phyloP scores from a whole-genome alignment of 2,797 vertebrate genomes.

The Mormyrops attenuatus region DNA sequence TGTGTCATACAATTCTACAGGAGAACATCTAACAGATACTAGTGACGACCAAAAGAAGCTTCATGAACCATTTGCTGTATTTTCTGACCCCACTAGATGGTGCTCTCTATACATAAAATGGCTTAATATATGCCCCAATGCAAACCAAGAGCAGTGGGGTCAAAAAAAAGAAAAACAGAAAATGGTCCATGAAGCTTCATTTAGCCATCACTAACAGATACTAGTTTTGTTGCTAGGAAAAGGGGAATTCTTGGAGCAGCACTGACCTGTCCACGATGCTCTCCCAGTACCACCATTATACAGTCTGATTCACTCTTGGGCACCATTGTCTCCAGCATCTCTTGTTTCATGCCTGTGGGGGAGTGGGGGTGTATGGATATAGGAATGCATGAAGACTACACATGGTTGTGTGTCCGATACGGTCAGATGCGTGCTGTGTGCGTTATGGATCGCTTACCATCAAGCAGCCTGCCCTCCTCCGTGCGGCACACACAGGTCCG shows the following conservation, averaged over 20 bases:
- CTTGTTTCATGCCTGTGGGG: conserved; percentile 68
- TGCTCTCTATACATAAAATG: not conserved
- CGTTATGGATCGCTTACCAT: conserved; percentile 58
- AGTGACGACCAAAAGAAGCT: not conserved
- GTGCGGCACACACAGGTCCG: conserved; percentile 76
- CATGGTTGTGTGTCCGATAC: not conserved
- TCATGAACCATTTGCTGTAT: not conserved
- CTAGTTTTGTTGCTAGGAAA: not conserved
- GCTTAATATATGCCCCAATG: not conserved
- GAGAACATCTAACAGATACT: not conserved
- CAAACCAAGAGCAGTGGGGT: not conserved
- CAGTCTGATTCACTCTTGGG: conserved; percentile 59
- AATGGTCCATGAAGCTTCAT: not conserved
- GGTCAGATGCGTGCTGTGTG: not conserved
- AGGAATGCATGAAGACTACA: not conserved
- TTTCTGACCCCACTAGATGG: not conserved
- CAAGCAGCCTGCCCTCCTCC: conserved; percentile 74
- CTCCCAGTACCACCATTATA: conserved; percentile 60
- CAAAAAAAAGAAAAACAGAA: not conserved
- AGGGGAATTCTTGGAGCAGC: not conserved
- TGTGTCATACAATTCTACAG: not conserved
- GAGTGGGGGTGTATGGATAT: not conserved
- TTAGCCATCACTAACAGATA: not conserved
- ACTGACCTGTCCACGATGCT: conserved; percentile 53
- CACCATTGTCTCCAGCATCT: conserved; percentile 82